Base-by-base conservation (phyloP, 2,797 vertebrate genomes). In the Lepus townsendii region DNA sequence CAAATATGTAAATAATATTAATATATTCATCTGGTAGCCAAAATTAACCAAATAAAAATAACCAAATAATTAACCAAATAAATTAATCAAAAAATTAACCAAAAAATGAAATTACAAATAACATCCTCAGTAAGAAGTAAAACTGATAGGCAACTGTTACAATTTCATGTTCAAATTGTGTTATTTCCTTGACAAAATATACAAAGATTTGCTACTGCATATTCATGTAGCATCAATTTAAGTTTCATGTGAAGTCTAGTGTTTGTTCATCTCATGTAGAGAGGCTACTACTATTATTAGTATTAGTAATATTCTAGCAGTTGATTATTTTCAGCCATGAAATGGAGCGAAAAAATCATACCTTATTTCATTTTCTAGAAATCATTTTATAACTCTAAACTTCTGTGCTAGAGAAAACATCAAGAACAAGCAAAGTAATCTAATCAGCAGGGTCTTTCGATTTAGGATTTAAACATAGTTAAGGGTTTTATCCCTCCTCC, bases 251-350 rank as follows among this genome's bases (percentile, higher is more conserved):
- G 26, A 76, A 95, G 22, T 11, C 38, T 63, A 75, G 14, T 9
- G 52, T 26, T 54, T 88, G 47, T 83, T 77, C 52, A 27, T 27
- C 1, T 88, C 42, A 54, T 82, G 8, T 63, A 60, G 22, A 83
- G 20, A 5, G 16, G 6, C 2, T 76, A 42, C 26, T 77, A 63
- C 62, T 87, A 42, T 10, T 62, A 79, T 14, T 60, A 62, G 13
- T 32, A 80, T 80, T 30, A 38, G 16, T 88, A 72, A 72, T 72
- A 79, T 73, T 50, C 24, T 47, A 50, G 30, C 13, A 35, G 69
- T 94, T 86, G 14, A n/a, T 82, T 10, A 80, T 69, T 80, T 75
- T 91, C 62, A 80, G 24, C 35, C 12, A 91, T 69, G 80, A 91
- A 86, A 50, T 91, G 14, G 73, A 16, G 27, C 79, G 17, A 57